Percentiles rank a stretch among this genome's conserved stretches.
Evolutionary conservation across 2,797 vertebrate genomes (phyloP).

Genomic region (Vipera ursinii): DNA sequence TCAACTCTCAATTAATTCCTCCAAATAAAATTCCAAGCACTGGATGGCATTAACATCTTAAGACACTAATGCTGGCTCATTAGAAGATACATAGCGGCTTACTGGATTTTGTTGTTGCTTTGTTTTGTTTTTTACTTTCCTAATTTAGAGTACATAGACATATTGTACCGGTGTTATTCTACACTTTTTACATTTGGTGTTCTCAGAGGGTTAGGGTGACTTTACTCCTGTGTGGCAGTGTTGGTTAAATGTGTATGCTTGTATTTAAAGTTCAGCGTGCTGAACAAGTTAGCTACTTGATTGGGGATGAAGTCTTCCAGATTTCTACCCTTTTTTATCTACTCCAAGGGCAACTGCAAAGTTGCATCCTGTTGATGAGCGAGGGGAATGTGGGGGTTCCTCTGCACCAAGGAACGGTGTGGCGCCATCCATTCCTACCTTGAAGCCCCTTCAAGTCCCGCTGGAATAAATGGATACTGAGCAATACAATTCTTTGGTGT

Average conservation of each 20-base stretch:
- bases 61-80: fast-evolving
- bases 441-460: neutral
- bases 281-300: slow-evolving; percentile 35
- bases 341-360: slow-evolving; percentile 1
- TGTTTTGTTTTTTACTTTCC: neutral
- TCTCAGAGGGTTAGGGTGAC: neutral
- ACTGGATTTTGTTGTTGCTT: neutral
- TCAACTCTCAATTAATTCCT: neutral
- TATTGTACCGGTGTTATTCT: slow-evolving; percentile 16
- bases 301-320: slow-evolving; percentile 36
- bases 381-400: neutral
- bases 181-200: neutral
- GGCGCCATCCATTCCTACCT: neutral
- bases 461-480: neutral
- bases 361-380: neutral
- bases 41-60: neutral
- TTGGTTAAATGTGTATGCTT: neutral
- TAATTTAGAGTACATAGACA: neutral
- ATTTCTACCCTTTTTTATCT: neutral
- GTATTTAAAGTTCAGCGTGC: slow-evolving; percentile 12
- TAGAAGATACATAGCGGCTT: neutral
- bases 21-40: neutral
- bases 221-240: neutral
- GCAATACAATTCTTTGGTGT: neutral
- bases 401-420: neutral